Evolutionary conservation across 2,888 invertebrate species (phyloP), one percentile per base, ranked within the genome.

Genomic region (Synergus japonicus): DNA sequence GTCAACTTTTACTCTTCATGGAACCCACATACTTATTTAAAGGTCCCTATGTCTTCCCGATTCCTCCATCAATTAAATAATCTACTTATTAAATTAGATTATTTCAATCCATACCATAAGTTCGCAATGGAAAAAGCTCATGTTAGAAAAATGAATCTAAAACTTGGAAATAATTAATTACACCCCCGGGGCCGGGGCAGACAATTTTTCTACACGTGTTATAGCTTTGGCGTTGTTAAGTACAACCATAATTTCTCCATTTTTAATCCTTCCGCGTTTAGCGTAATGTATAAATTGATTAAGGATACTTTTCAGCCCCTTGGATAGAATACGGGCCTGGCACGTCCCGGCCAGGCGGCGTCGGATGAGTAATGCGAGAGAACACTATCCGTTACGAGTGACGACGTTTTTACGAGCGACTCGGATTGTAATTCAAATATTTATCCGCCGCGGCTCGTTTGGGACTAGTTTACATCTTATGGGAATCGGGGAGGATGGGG

Each of bases 351-450:
- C 46, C 49, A 69, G 46, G 54, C 37, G 73, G 73, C 79, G 60
- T 58, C 49, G 65, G 78, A 76, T 73, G 79, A 81, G 80, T 79
- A 83, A 82, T 78, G 80, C 82, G 78, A 78, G 78, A 78, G 83
- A 81, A 81, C 81, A 84, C 87, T 85, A 89, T 89, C 84, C 87
- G 87, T 89, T 89, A 89, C 85, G 87, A 88, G 89, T 89, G 90
- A 89, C 89, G 90, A 90, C 90, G 88, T 90, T 90, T 90, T 90
- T 90, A 90, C 88, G 90, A 89, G 87, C 86, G 88, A 82, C 86
- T 85, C 87, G 84, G 88, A 89, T 89, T 89, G 89, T 90, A 89
- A 89, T 89, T 90, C 89, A 89, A 89, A 89, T 89, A 89, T 89
- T 89, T 89, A 89, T 89, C 87, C 86, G 86, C 84, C 77, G 84